A percentile compares a stretch with the other conserved stretches of the same genome.
Conservation (phyloP, 2,888 invertebrate genomes). For the Lasioglossum vierecki region DNA sequence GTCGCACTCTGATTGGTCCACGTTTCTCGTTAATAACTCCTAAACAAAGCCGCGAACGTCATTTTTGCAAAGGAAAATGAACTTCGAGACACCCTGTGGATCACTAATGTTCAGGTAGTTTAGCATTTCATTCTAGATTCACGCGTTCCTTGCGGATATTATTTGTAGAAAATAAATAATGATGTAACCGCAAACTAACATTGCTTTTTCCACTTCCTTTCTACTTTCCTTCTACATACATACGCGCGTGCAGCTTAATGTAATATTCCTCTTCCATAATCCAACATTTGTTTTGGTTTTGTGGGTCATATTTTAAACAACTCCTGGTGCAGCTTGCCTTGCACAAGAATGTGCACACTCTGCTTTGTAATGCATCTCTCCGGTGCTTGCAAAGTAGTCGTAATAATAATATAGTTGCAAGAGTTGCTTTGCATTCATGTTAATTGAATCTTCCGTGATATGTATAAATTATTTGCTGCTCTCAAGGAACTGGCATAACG, state of each 20-base stretch:
- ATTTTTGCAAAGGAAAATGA: too few species aligned
- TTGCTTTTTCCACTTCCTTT: neutral
- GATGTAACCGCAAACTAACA: neutral
- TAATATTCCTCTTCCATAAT: neutral
- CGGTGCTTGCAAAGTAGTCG: neutral
- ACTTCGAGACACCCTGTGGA: too few species aligned
- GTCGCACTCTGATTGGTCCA: too few species aligned
- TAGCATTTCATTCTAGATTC: neutral
- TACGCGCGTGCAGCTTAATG: neutral
- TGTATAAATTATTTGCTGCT: neutral
- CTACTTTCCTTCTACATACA: neutral
- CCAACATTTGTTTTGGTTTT: conserved; percentile 2
- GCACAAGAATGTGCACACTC: neutral
- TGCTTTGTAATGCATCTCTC: neutral
- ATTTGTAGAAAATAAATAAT: neutral
- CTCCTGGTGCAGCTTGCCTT: neutral
- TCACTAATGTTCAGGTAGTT: neutral
- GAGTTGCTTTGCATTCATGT: neutral
- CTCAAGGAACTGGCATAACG: too few species aligned
- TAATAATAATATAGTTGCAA: neutral
- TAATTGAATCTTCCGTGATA: neutral
- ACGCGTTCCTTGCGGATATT: neutral
- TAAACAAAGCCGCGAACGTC: too few species aligned
- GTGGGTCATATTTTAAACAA: conserved; percentile 1
- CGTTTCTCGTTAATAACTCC: too few species aligned